Conservation (phyloP, 1,140 invertebrate species). For the Heliconius eleuchia region DNA sequence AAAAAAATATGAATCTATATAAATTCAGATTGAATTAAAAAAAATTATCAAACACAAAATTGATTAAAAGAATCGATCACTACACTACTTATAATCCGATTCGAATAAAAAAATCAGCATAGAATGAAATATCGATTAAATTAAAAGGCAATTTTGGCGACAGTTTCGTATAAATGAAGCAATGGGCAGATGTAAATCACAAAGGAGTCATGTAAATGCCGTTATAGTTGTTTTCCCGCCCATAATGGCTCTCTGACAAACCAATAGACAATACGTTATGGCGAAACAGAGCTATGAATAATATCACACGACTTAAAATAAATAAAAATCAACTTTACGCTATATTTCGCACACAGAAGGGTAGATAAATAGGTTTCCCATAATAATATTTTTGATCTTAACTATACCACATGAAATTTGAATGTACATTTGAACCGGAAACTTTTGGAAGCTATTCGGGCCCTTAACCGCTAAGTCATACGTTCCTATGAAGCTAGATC, state of each 20-base stretch:
- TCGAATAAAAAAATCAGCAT: conserved; percentile 16
- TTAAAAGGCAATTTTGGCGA: conserved; percentile 48
- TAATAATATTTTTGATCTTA: too few relatives aligned
- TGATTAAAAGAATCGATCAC: too few relatives aligned
- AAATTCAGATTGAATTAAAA: too few relatives aligned
- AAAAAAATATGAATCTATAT: too few relatives aligned
- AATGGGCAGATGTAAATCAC: conserved; percentile 50
- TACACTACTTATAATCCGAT: not conserved
- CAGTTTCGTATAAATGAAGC: conserved; percentile 47
- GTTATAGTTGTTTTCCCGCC: conserved; percentile 55
- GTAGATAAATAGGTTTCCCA: too few relatives aligned
- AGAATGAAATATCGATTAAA: conserved; percentile 44
- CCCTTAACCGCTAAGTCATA: too few relatives aligned
- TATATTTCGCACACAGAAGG: too few relatives aligned
- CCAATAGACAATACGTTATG: conserved; percentile 44
- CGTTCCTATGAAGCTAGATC: too few relatives aligned
- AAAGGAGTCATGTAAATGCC: conserved; percentile 62
- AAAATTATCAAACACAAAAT: too few relatives aligned
- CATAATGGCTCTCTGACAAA: conserved; percentile 50
- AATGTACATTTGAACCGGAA: too few relatives aligned
- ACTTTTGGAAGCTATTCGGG: not conserved
- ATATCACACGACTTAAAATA: not conserved
- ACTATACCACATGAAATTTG: too few relatives aligned
- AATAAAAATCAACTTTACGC: too few relatives aligned
- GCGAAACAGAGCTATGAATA: not conserved